Conservation (phyloP, 2,113 vertebrate species). For the Glareola pratincola region DNA sequence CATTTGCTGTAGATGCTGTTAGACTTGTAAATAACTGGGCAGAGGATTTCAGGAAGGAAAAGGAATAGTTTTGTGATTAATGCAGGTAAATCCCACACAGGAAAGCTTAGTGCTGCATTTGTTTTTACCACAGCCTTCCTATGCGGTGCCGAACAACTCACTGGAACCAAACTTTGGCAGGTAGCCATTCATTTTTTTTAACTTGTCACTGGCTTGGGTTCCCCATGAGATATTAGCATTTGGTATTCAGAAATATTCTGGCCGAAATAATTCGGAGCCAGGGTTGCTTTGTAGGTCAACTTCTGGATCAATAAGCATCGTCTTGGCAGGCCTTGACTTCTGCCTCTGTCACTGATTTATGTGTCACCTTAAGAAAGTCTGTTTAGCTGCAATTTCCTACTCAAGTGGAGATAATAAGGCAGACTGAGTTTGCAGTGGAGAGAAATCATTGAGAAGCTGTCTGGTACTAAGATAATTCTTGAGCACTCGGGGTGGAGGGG, state of each 20-base stretch:
- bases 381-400: constrained; percentile 14
- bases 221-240: neutral
- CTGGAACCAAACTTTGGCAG: neutral
- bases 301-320: neutral
- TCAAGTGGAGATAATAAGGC: constrained; percentile 34
- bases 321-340: constrained; percentile 19
- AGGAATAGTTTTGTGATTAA: neutral
- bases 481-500: neutral
- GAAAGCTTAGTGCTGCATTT: neutral
- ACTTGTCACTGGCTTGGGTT: neutral
- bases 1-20: neutral
- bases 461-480: neutral
- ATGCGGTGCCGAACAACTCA: neutral
- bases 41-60: neutral
- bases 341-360: neutral
- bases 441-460: neutral
- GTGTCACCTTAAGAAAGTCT: constrained; percentile 35
- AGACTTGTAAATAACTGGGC: neutral
- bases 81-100: neutral
- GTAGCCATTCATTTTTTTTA: neutral
- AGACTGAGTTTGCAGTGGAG: neutral
- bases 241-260: neutral
- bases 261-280: neutral
- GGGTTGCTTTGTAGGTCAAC: neutral
- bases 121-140: neutral